Conservation (phyloP, 1,140 invertebrate genomes). For the Platyscapa corneri region DNA sequence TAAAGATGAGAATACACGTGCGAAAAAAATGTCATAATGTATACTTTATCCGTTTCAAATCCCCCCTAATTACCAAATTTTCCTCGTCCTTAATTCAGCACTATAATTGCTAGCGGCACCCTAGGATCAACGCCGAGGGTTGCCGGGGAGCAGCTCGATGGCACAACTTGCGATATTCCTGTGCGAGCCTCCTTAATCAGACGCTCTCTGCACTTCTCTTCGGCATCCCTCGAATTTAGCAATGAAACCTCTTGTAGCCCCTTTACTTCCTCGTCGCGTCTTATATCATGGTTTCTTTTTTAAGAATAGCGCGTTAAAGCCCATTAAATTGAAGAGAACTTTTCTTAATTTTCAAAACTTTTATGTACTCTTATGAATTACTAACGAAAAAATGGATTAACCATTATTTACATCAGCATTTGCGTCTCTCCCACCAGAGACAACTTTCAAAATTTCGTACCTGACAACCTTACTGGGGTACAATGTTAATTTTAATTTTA, state of each 20-base stretch:
- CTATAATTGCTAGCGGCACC: slow-evolving; percentile 71
- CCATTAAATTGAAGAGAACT: slow-evolving; percentile 39
- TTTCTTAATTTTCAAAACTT: neutral
- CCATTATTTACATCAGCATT: neutral
- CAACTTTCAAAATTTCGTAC: too few relatives aligned
- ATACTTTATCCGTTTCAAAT: slow-evolving; percentile 69
- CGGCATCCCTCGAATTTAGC: slow-evolving; percentile 47
- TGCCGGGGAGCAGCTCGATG: neutral
- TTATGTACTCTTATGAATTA: neutral
- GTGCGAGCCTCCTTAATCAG: slow-evolving; percentile 49
- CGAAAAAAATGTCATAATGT: slow-evolving; percentile 52
- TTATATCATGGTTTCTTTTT: slow-evolving; percentile 43
- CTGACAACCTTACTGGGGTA: too few relatives aligned
- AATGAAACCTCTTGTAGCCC: neutral
- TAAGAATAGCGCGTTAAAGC: neutral
- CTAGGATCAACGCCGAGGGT: slow-evolving; percentile 52
- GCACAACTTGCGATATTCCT: slow-evolving; percentile 54
- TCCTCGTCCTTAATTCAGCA: slow-evolving; percentile 72
- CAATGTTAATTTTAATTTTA: too few relatives aligned
- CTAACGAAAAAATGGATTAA: neutral
- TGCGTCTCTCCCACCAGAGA: too few relatives aligned
- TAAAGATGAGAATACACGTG: neutral
- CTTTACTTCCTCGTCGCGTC: slow-evolving; percentile 17
- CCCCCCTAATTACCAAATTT: slow-evolving; percentile 73
- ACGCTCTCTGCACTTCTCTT: slow-evolving; percentile 5